phyloP scores from a whole-genome alignment of 2,888 invertebrate species.

The Diadegma fenestrale region DNA sequence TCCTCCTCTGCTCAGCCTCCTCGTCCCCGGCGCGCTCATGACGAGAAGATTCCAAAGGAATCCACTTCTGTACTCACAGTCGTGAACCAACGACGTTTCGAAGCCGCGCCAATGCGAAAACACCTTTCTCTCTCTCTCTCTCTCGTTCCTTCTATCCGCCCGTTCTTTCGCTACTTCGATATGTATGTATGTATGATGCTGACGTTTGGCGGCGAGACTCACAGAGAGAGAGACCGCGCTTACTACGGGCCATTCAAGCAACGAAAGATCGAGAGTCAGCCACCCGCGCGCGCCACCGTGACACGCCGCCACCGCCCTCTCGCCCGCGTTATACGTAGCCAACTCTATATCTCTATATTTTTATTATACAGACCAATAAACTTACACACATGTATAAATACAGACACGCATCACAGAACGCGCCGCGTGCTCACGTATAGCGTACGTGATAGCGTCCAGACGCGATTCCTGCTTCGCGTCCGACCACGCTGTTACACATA shows the following conservation, averaged over 20 bases:
- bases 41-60: conserved; percentile 15
- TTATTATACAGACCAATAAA: background rate
- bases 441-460: conserved; percentile 60
- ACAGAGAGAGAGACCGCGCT: conserved; percentile 1
- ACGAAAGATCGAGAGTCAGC: conserved; percentile 43
- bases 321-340: conserved; percentile 4
- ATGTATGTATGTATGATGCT: conserved; percentile 35
- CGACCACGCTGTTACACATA: conserved; percentile 39
- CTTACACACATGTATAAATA: background rate
- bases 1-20: background rate
- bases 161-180: conserved; percentile 27
- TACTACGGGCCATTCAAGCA: conserved; percentile 66
- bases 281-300: conserved; percentile 40
- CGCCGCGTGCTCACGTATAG: conserved; percentile 59
- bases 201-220: conserved; percentile 12
- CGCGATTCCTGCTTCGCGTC: conserved; percentile 23
- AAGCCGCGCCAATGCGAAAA: conserved; percentile 1
- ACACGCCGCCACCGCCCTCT: conserved; percentile 41
- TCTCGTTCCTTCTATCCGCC: conserved; percentile 14
- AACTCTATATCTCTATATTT: background rate
- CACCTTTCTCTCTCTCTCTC: conserved; percentile 4
- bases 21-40: background rate
- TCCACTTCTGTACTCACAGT: conserved; percentile 11
- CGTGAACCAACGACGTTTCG: conserved; percentile 10
- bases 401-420: conserved; percentile 53